These are phyloP conservation scores for Dryococelus australis DNA, from an alignment of 2,888 invertebrate species.

Conservation along the genomic window DNA sequence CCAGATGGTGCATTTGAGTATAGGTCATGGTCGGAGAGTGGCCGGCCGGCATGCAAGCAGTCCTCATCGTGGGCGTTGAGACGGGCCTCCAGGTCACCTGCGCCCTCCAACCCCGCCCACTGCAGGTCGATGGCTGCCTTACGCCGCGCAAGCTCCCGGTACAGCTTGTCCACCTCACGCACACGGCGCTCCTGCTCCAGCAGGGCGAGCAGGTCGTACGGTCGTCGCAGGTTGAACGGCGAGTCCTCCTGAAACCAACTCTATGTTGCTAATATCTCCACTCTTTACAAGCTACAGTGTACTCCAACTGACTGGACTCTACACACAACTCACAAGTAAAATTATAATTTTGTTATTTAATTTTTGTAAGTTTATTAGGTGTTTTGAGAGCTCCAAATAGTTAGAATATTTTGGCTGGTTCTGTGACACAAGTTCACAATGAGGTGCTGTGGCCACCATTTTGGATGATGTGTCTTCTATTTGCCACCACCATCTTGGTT, in stretches of 20 bases:
- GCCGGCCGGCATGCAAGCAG: constrained; percentile 70
- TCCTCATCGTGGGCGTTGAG: constrained; percentile 68
- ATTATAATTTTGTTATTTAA: too few species aligned
- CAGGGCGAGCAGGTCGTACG: constrained; percentile 77
- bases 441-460: too few species aligned
- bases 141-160: constrained; percentile 68
- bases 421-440: too few species aligned
- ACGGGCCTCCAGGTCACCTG: constrained; percentile 68
- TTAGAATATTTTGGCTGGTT: too few species aligned
- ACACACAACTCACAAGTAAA: neutral
- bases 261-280: neutral
- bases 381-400: constrained; percentile 12
- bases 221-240: constrained; percentile 73
- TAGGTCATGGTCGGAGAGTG: constrained; percentile 72
- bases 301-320: neutral
- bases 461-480: too few species aligned
- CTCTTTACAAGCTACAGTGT: too few species aligned
- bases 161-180: constrained; percentile 66
- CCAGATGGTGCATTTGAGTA: constrained; percentile 67
- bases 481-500: too few species aligned
- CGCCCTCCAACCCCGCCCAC: constrained; percentile 65
- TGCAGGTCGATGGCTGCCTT: constrained; percentile 70
- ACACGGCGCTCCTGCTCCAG: constrained; percentile 77
- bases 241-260: constrained; percentile 69
- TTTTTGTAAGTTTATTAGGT: too few species aligned